Evolutionary conservation across 2,888 invertebrate species (phyloP).

Genomic region (Nudaria mundana): DNA sequence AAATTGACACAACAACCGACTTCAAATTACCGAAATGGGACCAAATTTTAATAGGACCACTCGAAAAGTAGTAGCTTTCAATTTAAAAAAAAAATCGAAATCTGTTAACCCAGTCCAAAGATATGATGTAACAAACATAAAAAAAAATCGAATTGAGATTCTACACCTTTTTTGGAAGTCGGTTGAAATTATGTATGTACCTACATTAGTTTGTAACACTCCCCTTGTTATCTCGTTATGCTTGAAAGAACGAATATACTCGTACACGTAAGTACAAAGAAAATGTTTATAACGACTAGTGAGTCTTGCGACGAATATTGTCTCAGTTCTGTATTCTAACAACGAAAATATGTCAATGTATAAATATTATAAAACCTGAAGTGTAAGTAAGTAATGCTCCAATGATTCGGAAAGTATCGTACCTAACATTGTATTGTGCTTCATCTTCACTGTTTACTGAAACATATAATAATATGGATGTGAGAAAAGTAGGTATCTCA

Average conservation of each 20-base stretch:
- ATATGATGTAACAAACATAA: no score
- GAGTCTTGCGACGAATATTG: slow-evolving; percentile 30
- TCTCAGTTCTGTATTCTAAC: slow-evolving; percentile 21
- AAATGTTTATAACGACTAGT: slow-evolving; percentile 32
- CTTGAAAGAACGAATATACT: slow-evolving; percentile 34
- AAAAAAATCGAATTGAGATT: no score
- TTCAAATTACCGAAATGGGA: no score
- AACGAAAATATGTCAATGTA: slow-evolving; percentile 25
- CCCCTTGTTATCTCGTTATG: slow-evolving; percentile 38
- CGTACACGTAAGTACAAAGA: no score
- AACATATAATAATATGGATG: background rate
- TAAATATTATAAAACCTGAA: slow-evolving; percentile 25
- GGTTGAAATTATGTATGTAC: slow-evolving; percentile 24
- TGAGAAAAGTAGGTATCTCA: background rate
- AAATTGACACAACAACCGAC: no score
- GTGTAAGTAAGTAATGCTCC: slow-evolving; percentile 16
- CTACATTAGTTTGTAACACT: slow-evolving; percentile 18
- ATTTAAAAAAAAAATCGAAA: no score
- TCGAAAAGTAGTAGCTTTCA: no score
- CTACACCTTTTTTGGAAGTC: no score
- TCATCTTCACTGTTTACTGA: background rate
- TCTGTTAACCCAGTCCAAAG: no score
- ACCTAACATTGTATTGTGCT: slow-evolving; percentile 5
- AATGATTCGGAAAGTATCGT: slow-evolving; percentile 21
- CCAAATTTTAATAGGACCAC: no score